Evolutionary conservation across 1,140 invertebrate species (phyloP).

Genomic region (Cotesia typhae): DNA sequence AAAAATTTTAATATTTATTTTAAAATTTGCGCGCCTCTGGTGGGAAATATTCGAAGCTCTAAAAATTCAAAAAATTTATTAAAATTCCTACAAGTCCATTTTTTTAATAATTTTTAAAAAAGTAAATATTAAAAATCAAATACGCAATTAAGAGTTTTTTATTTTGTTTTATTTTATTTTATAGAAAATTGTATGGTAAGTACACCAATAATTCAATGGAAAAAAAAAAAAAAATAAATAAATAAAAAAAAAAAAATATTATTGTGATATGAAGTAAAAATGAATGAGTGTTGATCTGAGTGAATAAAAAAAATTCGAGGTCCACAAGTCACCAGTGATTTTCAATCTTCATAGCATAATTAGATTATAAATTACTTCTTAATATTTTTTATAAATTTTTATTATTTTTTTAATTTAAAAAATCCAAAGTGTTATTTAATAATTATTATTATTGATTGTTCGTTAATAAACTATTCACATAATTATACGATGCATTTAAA

Average conservation of each 20-base stretch:
- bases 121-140: conserved; percentile 6
- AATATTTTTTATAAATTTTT: no score
- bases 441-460: conserved; percentile 47
- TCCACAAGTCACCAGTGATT: no score
- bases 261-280: conserved; percentile 55
- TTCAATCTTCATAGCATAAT: no score
- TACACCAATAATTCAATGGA: conserved; percentile 65
- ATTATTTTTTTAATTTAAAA: conserved; percentile 10
- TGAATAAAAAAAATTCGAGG: conserved; percentile 46
- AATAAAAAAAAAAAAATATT: conserved; percentile 60
- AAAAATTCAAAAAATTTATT: no score
- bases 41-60: no score
- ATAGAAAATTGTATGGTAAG: conserved; percentile 64
- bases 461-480: conserved; percentile 51
- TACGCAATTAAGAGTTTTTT: conserved; percentile 43
- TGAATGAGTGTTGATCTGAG: conserved; percentile 47
- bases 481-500: conserved; percentile 47
- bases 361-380: no score
- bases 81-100: no score
- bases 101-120: not conserved
- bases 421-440: conserved; percentile 61
- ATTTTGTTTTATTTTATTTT: conserved; percentile 64
- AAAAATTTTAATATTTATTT: no score
- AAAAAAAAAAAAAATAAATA: conserved; percentile 60
- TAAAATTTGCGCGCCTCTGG: no score